Evolutionary conservation across 2,797 vertebrate species (phyloP), one percentile per base, ranked within the genome.

Genomic region (Sebastes matsubarae): DNA sequence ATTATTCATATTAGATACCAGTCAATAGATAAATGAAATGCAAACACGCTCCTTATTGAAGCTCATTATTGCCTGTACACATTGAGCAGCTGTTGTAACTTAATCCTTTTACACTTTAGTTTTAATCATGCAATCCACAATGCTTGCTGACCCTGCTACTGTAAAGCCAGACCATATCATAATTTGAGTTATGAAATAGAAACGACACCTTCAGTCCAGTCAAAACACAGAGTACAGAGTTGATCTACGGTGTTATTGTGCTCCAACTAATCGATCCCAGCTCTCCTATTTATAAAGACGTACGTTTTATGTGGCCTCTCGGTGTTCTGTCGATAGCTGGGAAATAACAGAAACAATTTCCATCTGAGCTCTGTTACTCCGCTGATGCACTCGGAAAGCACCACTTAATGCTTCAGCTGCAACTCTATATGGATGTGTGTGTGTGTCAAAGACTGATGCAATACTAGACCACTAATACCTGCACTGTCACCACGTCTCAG

Each of bases 271-370:
- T 90, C 27, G 65, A 89, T 84, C 32, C 25, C 59, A 3, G n/a
- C 52, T 8, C 59, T 18, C 65, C 77, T 75, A 30, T 80, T 86
- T 74, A 71, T 74, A 76, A 2, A 73, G 64, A 66, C 61, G 3
- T 14, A 20, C 20, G 8, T 70, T 68, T 81, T 52, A 67, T 69
- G 77, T 65, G 82, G 72, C 71, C 76, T 74, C 82, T 69, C 70
- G 34, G 78, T 16, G 32, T 24, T 72, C 24, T 16, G 75, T 75
- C 61, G 13, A 70, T 74, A 46, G 70, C 72, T 8, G 55, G 50
- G 46, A 69, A 82, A 79, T 58, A 78, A 58, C 77, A 68, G 8
- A 52, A 52, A 50, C 73, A 42, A 27, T 65, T 68, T 75, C 69
- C 27, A 11, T 50, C 58, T n/a, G 65, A 57, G 64, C 64, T 77